Evolutionary conservation across 2,113 vertebrate species (phyloP).

Genomic region (Epinephelus lanceolatus): DNA sequence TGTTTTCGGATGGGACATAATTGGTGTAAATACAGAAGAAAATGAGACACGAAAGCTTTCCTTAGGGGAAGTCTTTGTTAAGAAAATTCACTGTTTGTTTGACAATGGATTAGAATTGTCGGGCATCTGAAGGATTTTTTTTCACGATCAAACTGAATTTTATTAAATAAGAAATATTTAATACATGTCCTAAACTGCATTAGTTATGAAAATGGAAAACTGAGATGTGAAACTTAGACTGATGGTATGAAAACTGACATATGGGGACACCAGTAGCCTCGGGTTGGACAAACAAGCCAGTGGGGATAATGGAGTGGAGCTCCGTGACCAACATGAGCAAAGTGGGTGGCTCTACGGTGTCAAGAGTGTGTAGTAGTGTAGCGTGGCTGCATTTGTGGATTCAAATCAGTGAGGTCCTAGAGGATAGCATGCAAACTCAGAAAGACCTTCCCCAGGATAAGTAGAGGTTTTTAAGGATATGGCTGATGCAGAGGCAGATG

Average conservation of each 20-base stretch:
- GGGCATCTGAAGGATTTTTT: not conserved
- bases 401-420: not conserved
- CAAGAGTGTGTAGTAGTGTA: not conserved
- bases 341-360: slow-evolving; percentile 7
- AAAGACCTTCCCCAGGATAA: slow-evolving; percentile 34
- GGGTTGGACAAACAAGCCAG: slow-evolving; percentile 3
- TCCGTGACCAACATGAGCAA: not conserved
- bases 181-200: not conserved
- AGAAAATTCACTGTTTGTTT: not conserved
- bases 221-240: not conserved
- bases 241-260: slow-evolving; percentile 31
- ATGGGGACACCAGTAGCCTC: slow-evolving; percentile 2
- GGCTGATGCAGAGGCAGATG: slow-evolving; percentile 20
- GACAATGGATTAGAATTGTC: not conserved
- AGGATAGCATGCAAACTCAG: slow-evolving; percentile 9
- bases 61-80: slow-evolving; percentile 1
- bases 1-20: slow-evolving; percentile 53
- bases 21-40: slow-evolving; percentile 34
- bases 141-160: not conserved
- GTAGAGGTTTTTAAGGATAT: slow-evolving; percentile 22
- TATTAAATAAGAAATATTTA: not conserved
- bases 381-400: not conserved
- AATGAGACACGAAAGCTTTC: slow-evolving; percentile 9
- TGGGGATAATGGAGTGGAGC: not conserved
- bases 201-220: not conserved